Evolutionary conservation across 2,113 vertebrate species (phyloP).

Genomic region (Hippocampus barbouri): DNA sequence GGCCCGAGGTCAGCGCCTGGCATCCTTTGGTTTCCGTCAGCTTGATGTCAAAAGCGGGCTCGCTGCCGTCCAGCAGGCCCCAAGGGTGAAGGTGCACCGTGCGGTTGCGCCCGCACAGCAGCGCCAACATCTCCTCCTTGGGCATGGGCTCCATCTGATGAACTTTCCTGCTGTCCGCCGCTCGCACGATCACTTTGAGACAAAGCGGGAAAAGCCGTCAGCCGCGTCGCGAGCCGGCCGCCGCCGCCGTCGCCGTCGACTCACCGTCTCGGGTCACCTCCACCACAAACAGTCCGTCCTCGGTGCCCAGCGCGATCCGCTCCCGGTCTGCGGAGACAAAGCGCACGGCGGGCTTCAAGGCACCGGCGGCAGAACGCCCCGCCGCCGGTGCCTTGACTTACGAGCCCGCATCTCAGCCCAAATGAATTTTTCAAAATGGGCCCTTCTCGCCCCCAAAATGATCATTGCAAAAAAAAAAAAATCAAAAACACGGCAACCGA

Average conservation of each 20-base stretch:
- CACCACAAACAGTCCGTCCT: constrained; percentile 92
- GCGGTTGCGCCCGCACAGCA: constrained; percentile 88
- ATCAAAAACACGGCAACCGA: too few species aligned
- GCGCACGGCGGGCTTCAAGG: background rate
- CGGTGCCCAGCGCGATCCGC: constrained; percentile 86
- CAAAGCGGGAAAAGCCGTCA: background rate
- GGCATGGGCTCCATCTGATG: constrained; percentile 88
- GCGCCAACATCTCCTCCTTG: constrained; percentile 81
- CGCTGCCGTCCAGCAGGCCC: constrained; percentile 85
- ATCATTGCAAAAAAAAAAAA: too few species aligned
- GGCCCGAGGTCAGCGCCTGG: constrained; percentile 81
- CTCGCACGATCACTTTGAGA: constrained; percentile 87
- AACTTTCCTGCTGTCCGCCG: constrained; percentile 93
- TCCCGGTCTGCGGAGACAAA: constrained; percentile 80
- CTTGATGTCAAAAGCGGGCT: constrained; percentile 83
- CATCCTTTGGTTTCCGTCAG: constrained; percentile 92
- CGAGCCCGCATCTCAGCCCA: too few species aligned
- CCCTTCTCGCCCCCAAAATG: too few species aligned
- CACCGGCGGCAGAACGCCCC: background rate
- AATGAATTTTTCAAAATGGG: too few species aligned
- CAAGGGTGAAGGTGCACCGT: constrained; percentile 89
- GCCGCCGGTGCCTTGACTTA: background rate
- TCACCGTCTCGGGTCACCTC: constrained; percentile 94
- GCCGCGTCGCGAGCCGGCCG: background rate
- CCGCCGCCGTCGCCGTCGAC: background rate